phyloP scores from a whole-genome alignment of 2,888 invertebrate species.

The Rhyacophila evoluta region DNA sequence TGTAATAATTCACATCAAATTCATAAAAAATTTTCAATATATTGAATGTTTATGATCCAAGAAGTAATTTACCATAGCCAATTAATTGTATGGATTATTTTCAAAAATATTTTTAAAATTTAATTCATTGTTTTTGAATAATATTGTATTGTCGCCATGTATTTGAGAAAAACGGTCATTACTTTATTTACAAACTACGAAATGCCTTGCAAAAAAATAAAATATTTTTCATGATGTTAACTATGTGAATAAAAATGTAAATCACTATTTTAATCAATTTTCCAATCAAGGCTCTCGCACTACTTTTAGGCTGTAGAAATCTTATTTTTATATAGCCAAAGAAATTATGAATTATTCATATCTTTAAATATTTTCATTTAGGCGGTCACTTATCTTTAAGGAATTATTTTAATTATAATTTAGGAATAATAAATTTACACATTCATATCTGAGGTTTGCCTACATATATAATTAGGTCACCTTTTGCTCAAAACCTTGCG shows the following conservation, averaged over 20 bases:
- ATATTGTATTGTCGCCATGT: background rate
- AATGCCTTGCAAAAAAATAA: slow-evolving; percentile 10
- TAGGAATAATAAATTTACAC: background rate
- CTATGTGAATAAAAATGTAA: slow-evolving; percentile 23
- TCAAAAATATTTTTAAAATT: no score
- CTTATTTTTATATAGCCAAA: slow-evolving; percentile 22
- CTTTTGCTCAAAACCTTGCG: background rate
- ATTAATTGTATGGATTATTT: no score
- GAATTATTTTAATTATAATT: slow-evolving; percentile 9
- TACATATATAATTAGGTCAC: background rate
- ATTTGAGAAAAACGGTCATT: background rate
- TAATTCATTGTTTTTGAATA: no score
- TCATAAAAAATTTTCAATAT: background rate
- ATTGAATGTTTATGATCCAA: background rate
- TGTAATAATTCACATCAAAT: background rate
- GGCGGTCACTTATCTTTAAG: background rate
- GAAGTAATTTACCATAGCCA: no score
- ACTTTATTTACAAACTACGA: background rate
- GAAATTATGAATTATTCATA: slow-evolving; percentile 3
- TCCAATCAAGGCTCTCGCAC: background rate
- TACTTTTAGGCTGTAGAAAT: slow-evolving; percentile 5
- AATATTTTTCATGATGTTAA: slow-evolving; percentile 12
- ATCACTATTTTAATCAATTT: slow-evolving; percentile 18
- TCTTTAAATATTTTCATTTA: background rate
- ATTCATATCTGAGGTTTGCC: background rate